Conservation (phyloP, 2,888 invertebrate species). For the Plebejus argus region DNA sequence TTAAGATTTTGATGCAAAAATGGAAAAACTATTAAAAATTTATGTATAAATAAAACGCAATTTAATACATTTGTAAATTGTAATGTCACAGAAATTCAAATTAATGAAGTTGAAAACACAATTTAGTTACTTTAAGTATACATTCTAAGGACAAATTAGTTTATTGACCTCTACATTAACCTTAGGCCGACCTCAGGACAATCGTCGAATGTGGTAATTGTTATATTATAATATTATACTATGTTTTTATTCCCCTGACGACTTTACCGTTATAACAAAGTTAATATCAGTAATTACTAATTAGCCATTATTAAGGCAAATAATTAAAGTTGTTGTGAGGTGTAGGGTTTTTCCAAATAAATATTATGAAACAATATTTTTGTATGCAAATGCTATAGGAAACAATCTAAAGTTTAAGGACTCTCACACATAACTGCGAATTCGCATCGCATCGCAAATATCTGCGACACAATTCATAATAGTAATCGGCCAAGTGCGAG, state of each 20-base stretch:
- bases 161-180: slow-evolving; percentile 1
- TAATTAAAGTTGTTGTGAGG: background rate
- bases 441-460: too few relatives aligned
- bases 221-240: background rate
- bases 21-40: too few relatives aligned
- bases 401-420: too few relatives aligned
- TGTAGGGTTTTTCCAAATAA: background rate
- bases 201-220: background rate
- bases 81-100: background rate
- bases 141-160: background rate
- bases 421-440: too few relatives aligned
- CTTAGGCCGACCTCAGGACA: background rate
- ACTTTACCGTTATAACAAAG: background rate
- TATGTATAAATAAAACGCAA: too few relatives aligned
- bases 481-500: too few relatives aligned
- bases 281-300: background rate
- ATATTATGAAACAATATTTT: too few relatives aligned
- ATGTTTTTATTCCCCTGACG: background rate
- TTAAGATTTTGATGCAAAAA: too few relatives aligned
- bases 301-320: background rate
- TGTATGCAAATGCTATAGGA: too few relatives aligned
- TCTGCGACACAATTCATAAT: too few relatives aligned
- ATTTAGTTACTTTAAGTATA: background rate
- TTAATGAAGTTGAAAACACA: background rate
- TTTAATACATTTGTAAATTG: too few relatives aligned